Evolutionary conservation across 2,113 vertebrate species (phyloP), one percentile per base, ranked within the genome.

Genomic region (Amphiprion percula): DNA sequence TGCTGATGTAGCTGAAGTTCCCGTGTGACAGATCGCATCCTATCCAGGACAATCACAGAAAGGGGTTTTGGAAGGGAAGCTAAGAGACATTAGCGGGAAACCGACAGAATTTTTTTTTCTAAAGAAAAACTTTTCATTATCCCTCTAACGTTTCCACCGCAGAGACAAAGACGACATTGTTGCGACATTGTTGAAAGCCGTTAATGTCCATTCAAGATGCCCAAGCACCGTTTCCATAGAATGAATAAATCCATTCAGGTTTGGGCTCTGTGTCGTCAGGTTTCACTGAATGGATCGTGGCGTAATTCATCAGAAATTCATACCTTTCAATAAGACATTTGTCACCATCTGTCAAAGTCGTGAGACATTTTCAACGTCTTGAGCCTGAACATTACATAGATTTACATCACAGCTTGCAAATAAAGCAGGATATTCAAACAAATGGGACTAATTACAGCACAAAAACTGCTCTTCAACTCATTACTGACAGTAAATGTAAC

Each of bases 341-440:
- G 89, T 92, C 88, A 81, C 83, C 89, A 91, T 95, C 84, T 66
- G 90, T 95, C 93, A 93, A 87, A 92, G 83, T 91, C 90, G 89
- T 80, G 64, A 88, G 79, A 82, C 74, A 70, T 86, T 90, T 85
- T 90, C 87, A 86, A 89, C 71, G 54, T 82, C 52, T 80, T 84
- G 47, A 47, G 72, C 64, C 81, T 52, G 23, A 60, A 66, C 81
- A 76, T 82, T 71, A 53, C 26, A 85, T 5, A 3, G 10, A 79
- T 82, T 64, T 68, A 58, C 79, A 67, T 80, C 63, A 56, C 50
- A 33, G 41, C 60, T 3, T 52, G 19, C 17, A 4, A 53, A 28
- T 39, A 74, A 65, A 80, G 33, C 17, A 11, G n/a, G 0, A 5
- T 30, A 73, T 62, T 53, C n/a, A 73, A 26, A 39, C 41, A 26